Base-by-base conservation (phyloP, 2,797 vertebrate genomes). In the Gambusia yucatana region DNA sequence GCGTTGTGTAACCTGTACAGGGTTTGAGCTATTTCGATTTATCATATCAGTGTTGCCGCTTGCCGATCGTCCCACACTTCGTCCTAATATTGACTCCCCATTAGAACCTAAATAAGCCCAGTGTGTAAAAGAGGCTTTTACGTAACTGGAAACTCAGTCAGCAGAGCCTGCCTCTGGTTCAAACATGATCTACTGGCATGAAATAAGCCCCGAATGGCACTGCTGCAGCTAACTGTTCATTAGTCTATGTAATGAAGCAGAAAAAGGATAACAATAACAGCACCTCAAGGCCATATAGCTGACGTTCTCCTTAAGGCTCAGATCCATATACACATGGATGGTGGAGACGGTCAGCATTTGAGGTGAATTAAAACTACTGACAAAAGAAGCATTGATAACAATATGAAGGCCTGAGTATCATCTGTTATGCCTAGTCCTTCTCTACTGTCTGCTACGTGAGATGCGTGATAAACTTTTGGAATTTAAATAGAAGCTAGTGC, bases 171-270 rank as follows among this genome's bases (percentile, higher is more conserved):
- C 70, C 80, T 77, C 59, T 43, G 25, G 28, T 41, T 71, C 36
- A 79, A 63, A 75, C 47, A 78, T 74, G 65, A 72, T 63, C 77
- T 50, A 46, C 41, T 59, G 67, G 70, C 50, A 33, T 76, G 71
- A 77, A 86, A 76, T n/a, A 75, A 75, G 74, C 59, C 36, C 30
- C 10, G 50, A 69, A 77, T 22, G 65, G 76, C 59, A 76, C 67
- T 69, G 72, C 81, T 73, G 50, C 16, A 50, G 67, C 78, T 67
- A 70, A 75, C 28, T 13, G 72, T 77, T 71, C 76, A 78, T 80
- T 82, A 73, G 47, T 39, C 39, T 72, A 76, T 76, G 77, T 71
- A 70, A 83, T 65, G 30, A 79, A 72, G 65, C 52, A 80, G 76
- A 81, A 41, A 20, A 78, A 47, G 50, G 67, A 78, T 48, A 75